Conservation (phyloP, 1,140 invertebrate genomes). For the Thaumetopoea pityocampa region DNA sequence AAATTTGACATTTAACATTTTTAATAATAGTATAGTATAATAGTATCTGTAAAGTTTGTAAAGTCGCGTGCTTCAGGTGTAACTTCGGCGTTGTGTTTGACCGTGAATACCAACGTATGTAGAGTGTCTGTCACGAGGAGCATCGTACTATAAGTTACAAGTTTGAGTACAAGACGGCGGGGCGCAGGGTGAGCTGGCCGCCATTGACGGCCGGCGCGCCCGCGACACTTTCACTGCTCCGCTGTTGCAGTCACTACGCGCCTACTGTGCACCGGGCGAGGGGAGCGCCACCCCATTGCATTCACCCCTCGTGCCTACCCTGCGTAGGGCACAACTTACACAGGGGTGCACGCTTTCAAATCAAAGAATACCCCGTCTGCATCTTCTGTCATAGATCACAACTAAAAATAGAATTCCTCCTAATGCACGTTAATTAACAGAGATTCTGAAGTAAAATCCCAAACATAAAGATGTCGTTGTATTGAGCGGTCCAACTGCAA, state of each 20-base stretch:
- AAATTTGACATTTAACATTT: too few species aligned
- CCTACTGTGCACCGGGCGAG: conserved; percentile 47
- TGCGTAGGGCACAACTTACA: conserved; percentile 45
- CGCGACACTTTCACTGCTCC: conserved; percentile 73
- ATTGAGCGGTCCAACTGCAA: too few species aligned
- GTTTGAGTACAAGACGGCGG: conserved; percentile 63
- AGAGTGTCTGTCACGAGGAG: conserved; percentile 32
- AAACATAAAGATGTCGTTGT: too few species aligned
- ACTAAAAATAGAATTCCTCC: conserved; percentile 5
- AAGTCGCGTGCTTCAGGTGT: conserved; percentile 3
- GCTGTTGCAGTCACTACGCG: conserved; percentile 73
- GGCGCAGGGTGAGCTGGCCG: conserved; percentile 68
- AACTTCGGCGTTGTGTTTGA: conserved; percentile 11
- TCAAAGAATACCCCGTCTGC: conserved; percentile 43
- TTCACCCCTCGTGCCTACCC: conserved; percentile 52
- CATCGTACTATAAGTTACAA: conserved; percentile 65
- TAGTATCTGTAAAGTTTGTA: too few species aligned
- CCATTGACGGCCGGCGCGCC: conserved; percentile 72
- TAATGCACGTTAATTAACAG: too few species aligned
- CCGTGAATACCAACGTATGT: conserved; percentile 16
- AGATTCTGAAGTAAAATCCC: too few species aligned
- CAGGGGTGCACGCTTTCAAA: conserved; percentile 54
- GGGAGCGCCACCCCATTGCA: conserved; percentile 58
- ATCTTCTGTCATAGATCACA: conserved; percentile 25
- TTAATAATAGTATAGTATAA: too few species aligned